Evolutionary conservation across 2,113 vertebrate genomes (phyloP).

Genomic region (Cephalopterus ornatus): DNA sequence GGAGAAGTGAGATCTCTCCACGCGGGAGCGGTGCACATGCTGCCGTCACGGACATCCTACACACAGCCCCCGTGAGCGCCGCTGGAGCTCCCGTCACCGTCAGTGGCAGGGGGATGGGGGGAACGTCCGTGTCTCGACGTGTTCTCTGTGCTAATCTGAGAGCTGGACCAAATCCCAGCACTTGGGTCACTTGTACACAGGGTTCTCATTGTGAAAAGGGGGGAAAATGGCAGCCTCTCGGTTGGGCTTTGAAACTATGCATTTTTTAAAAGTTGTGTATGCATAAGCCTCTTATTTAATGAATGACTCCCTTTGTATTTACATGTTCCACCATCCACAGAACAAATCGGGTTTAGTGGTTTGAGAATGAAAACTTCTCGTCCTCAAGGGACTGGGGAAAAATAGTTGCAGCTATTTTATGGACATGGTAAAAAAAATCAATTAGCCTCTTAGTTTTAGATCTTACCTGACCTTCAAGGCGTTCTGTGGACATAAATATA

Average conservation of each 20-base stretch:
- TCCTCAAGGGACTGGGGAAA: slow-evolving; percentile 48
- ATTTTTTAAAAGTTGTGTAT: slow-evolving; percentile 79
- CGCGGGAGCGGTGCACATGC: background rate
- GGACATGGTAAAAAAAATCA: slow-evolving; percentile 45
- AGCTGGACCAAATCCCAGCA: slow-evolving; percentile 77
- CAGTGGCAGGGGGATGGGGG: slow-evolving; percentile 24
- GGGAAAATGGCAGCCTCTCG: slow-evolving; percentile 75
- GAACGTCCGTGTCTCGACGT: slow-evolving; percentile 60
- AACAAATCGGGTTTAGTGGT: slow-evolving; percentile 78
- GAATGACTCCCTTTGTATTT: slow-evolving; percentile 82
- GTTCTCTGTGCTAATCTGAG: slow-evolving; percentile 81
- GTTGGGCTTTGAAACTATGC: slow-evolving; percentile 76
- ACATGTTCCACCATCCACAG: slow-evolving; percentile 76
- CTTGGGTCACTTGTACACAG: slow-evolving; percentile 78
- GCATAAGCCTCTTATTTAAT: slow-evolving; percentile 83
- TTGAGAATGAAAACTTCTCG: slow-evolving; percentile 76
- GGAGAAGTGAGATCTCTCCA: background rate
- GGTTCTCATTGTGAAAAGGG: slow-evolving; percentile 77
- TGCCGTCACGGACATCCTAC: background rate
- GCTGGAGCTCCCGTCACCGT: slow-evolving; percentile 40
- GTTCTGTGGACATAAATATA: background rate
- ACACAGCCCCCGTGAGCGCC: background rate
- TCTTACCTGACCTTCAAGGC: slow-evolving; percentile 19
- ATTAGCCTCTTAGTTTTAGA: background rate
- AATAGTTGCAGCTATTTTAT: slow-evolving; percentile 54